These are phyloP conservation scores for Erebia epiphron DNA, from an alignment of 2,888 invertebrate genomes.

Conservation along the genomic window DNA sequence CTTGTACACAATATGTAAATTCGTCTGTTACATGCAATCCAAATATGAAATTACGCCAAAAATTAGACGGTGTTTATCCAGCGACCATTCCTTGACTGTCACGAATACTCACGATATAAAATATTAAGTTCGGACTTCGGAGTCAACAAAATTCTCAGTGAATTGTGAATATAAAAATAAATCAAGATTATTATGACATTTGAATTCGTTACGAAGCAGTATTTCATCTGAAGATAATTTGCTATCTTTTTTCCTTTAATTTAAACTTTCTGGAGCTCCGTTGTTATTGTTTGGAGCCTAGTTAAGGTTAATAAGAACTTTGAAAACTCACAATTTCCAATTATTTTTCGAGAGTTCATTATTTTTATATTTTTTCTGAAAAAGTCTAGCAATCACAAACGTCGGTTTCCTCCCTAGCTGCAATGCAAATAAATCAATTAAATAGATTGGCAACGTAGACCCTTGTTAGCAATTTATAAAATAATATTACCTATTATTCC, in stretches of 20 bases:
- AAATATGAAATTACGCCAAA: no score
- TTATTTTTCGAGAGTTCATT: neutral
- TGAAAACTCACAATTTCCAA: neutral
- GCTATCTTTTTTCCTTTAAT: conserved; percentile 1
- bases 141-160: conserved; percentile 20
- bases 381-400: no score
- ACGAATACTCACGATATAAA: neutral
- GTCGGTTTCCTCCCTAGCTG: no score
- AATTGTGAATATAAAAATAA: conserved; percentile 29
- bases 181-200: conserved; percentile 29
- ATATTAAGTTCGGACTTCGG: conserved; percentile 22
- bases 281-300: neutral
- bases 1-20: no score
- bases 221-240: conserved; percentile 6
- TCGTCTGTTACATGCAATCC: no score
- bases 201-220: conserved; percentile 17
- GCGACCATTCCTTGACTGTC: neutral
- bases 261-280: conserved; percentile 1
- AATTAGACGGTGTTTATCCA: neutral
- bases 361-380: neutral
- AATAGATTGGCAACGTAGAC: no score
- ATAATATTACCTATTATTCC: no score
- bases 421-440: no score
- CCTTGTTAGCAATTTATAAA: no score
- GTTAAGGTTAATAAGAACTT: neutral